Conservation (phyloP, 1,140 invertebrate genomes). For the Bombus picipes region DNA sequence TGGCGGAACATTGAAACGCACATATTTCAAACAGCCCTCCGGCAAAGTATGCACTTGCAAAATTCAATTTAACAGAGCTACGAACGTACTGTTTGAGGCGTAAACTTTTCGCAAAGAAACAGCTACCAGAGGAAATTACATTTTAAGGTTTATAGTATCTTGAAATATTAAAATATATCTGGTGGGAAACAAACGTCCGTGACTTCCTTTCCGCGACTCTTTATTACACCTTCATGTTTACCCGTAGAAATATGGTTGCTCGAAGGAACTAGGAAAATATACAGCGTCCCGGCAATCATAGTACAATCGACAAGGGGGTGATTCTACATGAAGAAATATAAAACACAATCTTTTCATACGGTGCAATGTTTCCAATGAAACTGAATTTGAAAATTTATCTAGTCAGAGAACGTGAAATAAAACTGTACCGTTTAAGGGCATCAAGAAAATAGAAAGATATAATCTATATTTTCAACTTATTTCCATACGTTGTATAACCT, state of each 20-base stretch:
- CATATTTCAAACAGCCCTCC: slow-evolving; percentile 15
- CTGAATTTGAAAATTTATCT: not conserved
- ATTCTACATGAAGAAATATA: not conserved
- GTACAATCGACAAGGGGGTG: not conserved
- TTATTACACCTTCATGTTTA: not conserved
- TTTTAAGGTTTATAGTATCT: not conserved
- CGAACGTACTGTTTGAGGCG: slow-evolving; percentile 9
- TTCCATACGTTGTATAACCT: too few species aligned
- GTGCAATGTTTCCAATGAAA: not conserved
- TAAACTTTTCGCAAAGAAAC: slow-evolving; percentile 23
- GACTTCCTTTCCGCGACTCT: not conserved
- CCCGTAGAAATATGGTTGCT: not conserved
- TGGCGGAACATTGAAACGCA: not conserved
- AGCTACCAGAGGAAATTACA: slow-evolving; percentile 20
- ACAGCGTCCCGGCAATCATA: not conserved
- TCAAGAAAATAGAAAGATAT: too few species aligned
- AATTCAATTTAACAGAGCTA: slow-evolving; percentile 43
- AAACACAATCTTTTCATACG: not conserved
- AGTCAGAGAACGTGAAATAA: too few species aligned
- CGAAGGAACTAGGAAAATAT: not conserved
- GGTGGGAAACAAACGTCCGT: not conserved
- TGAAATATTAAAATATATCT: slow-evolving; percentile 17
- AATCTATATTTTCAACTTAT: too few species aligned
- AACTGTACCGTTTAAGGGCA: too few species aligned
- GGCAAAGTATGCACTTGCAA: not conserved